Percentiles rank a stretch among this genome's conserved stretches.
Evolutionary conservation across 1,140 invertebrate species (phyloP).

Genomic region (Drosophila melanogaster): Release_6_plus_ISO1_MT NT_033777.3:11906501-11907000

Average conservation of each 20-base stretch:
- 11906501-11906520: slow-evolving; percentile 31
- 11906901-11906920: too few species aligned
- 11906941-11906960: background rate
- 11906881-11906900: too few species aligned
- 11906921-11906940: background rate
- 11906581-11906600: slow-evolving; percentile 63
- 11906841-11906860: slow-evolving; percentile 8
- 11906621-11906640: slow-evolving; percentile 47
- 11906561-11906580: slow-evolving; percentile 78
- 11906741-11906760: slow-evolving; percentile 6
- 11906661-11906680: slow-evolving; percentile 43
- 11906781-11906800: slow-evolving; percentile 59
- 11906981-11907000: background rate
- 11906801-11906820: slow-evolving; percentile 2
- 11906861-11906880: background rate
- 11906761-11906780: slow-evolving; percentile 47
- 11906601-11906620: slow-evolving; percentile 66
- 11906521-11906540: slow-evolving; percentile 14
- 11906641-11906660: slow-evolving; percentile 35
- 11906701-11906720: background rate
- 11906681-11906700: slow-evolving; percentile 45
- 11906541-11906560: slow-evolving; percentile 45
- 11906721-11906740: slow-evolving; percentile 4
- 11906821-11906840: slow-evolving; percentile 13
- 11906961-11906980: background rate